These are phyloP conservation scores for Sarcophaga rosellei DNA, from an alignment of 2,888 invertebrate species.

Conservation along the genomic window DNA sequence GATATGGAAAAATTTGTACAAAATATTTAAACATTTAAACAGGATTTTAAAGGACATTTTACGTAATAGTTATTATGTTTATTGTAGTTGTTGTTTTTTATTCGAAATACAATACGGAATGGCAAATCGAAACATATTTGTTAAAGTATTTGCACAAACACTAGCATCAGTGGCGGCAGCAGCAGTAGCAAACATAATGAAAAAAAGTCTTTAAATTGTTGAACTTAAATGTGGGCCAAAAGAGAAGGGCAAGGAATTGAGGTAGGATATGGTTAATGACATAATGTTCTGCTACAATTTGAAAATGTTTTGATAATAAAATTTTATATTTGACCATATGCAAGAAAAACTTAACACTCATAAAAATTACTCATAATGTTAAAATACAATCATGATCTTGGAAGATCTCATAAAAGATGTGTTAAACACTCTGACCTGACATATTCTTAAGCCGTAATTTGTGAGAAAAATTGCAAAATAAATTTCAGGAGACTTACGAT, in stretches of 20 bases:
- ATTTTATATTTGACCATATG: not conserved
- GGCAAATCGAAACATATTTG: conserved; percentile 79
- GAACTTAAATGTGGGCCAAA: conserved; percentile 2
- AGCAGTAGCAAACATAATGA: not conserved
- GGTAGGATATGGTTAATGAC: conserved; percentile 52
- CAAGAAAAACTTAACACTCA: not conserved
- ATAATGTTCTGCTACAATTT: not conserved
- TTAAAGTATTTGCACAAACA: conserved; percentile 78
- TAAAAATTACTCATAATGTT: conserved; percentile 6
- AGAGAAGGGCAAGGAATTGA: conserved; percentile 36
- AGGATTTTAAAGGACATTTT: conserved; percentile 57
- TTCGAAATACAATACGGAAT: conserved; percentile 34
- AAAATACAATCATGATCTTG: not conserved
- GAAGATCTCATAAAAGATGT: no score
- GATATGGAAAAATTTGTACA: conserved; percentile 1
- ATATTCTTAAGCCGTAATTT: no score
- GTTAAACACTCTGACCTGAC: no score
- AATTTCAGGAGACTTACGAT: no score
- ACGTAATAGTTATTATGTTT: conserved; percentile 24
- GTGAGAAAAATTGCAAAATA: no score
- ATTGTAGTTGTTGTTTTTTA: conserved; percentile 27
- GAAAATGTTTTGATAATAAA: not conserved
- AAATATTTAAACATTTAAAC: conserved; percentile 40
- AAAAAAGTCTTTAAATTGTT: conserved; percentile 19
- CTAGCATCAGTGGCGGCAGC: not conserved